Base-by-base conservation (phyloP, 1,140 invertebrate species). In the Anagrus nilaparvatae region DNA sequence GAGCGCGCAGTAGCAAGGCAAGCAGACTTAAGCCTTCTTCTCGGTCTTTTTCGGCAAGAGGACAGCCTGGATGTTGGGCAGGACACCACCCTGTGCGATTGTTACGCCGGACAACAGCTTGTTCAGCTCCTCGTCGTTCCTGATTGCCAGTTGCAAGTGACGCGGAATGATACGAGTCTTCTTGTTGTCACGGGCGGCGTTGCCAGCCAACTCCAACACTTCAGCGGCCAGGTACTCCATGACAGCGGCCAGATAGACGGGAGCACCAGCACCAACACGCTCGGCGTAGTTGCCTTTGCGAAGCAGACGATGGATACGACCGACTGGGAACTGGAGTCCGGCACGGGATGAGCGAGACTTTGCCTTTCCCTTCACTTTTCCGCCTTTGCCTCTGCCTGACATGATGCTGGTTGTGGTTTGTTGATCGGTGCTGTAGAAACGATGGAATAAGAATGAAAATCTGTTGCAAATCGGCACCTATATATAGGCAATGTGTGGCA, bases 251-350 rank as follows among this genome's bases (percentile, higher is more conserved):
- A n/a, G n/a, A n/a, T n/a, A n/a, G n/a, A n/a, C n/a, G n/a, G n/a
- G n/a, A n/a, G n/a, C n/a, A n/a, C n/a, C n/a, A n/a, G n/a, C n/a
- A n/a, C n/a, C n/a, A n/a, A n/a, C 20, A n/a, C 50, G 51, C 28
- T 51, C 46, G 0, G 48, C 77, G 31, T 44, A 53, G 20, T 54
- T 54, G 7, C 44, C 48, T 29, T 47, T 54, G 5, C 48, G 36
- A 4, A 49, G 10, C n/a, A 51, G 27, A 14, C 51, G n/a, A n/a
- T n/a, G n/a, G n/a, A n/a, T 79, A 59, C 79, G 67, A 25, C 78
- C 79, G 13, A 84, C 80, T 2, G 78, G 79, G 52, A 84, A 84
- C 49, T 81, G 77, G 14, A 84, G 65, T 38, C 79, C 79, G 43
- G 80, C 79, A 40, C 78, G 61, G 37, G 59, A 70, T 0, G 79